Base-by-base conservation (phyloP, 2,888 invertebrate genomes). In the Caenorhabditis wallacei region DNA sequence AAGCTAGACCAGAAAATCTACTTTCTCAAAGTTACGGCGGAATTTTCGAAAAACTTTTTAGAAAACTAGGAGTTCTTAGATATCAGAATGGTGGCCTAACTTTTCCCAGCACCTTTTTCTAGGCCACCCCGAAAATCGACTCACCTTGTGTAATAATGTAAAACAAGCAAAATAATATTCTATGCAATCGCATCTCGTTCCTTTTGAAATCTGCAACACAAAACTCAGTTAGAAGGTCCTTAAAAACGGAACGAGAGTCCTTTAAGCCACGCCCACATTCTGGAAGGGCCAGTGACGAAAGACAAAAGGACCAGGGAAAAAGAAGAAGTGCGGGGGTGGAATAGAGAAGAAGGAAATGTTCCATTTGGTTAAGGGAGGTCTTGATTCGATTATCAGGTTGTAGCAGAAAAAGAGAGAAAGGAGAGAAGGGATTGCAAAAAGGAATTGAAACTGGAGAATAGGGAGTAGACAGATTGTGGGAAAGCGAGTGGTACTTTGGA, bases 371-470 rank as follows among this genome's bases (percentile, higher is more conserved):
- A 20, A n/a, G 40, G 63, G 22, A 16, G 64, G 48, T 37, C 53
- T 53, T 68, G 68, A 68, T 54, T 68, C n/a, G n/a, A 68, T 68
- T 54, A 68, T 68, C 68, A 68, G 68, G 68, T 68, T 68, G 10
- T 22, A 53, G 48, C 8, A 20, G 66, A 18, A 54, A 30, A 20
- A 43, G 30, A 61, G 24, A 20, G 5, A 24, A 24, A 63, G 13
- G n/a, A 24, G 40, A 48, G 18, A 3, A 48, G 13, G 46, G 8
- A 48, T 18, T 48, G 46, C 18, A 48, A 48, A 24, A 64, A 63
- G n/a, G 24, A 63, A 16, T 63, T 4, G 61, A 40, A 61, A 40
- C 4, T 16, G 18, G 22, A 40, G 57, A 35, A 57, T 20, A 63
- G 51, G 51, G 64, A 64, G 30, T 35, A 40, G 61, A 22, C n/a